Conservation (phyloP, 2,797 vertebrate species). For the Sylvilagus floridanus region DNA sequence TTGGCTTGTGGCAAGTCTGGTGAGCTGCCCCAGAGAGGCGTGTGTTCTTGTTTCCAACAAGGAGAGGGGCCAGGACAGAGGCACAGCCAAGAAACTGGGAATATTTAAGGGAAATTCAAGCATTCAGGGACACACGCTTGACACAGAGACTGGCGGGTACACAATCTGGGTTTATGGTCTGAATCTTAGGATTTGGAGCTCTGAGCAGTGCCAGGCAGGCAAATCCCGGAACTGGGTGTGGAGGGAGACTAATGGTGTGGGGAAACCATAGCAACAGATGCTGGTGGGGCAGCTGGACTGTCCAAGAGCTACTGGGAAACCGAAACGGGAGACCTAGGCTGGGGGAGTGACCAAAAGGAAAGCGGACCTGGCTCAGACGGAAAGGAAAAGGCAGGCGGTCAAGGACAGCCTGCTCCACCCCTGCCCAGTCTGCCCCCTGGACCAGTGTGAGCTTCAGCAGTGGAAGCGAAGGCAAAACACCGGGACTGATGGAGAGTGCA, state of each 20-base stretch:
- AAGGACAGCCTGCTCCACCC: background rate
- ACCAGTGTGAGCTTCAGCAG: background rate
- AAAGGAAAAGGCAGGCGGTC: background rate
- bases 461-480: background rate
- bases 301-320: background rate
- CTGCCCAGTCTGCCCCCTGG: background rate
- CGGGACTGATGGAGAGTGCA: background rate
- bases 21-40: background rate
- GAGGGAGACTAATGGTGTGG: rapidly evolving
- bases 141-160: background rate
- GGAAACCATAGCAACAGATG: background rate
- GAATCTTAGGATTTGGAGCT: background rate
- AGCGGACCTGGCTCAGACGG: background rate
- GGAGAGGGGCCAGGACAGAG: background rate
- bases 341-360: background rate
- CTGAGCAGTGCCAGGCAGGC: background rate
- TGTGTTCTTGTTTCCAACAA: background rate
- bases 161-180: background rate
- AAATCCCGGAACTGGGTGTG: background rate
- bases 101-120: background rate
- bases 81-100: background rate
- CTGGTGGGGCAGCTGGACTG: rapidly evolving
- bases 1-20: background rate
- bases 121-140: background rate
- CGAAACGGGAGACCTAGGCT: background rate